These are phyloP conservation scores for Furcula furcula DNA, from an alignment of 2,888 invertebrate species.

Conservation along the genomic window DNA sequence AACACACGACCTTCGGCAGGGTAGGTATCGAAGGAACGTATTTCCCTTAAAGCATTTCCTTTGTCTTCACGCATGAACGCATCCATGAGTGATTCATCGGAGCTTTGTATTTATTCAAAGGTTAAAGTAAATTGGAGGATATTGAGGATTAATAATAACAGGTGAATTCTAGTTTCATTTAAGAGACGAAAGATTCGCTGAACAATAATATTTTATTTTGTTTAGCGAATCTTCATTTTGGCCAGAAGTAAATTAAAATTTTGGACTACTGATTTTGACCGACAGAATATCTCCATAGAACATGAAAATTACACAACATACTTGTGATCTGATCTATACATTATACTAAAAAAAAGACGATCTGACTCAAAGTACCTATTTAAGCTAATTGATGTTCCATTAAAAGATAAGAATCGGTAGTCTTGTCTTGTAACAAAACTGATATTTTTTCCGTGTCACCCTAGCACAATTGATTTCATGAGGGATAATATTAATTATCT, in stretches of 20 bases:
- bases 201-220: too few species aligned
- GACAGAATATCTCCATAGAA: too few species aligned
- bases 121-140: constrained; percentile 1
- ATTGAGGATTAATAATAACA: neutral
- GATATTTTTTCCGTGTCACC: neutral
- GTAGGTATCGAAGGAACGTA: neutral
- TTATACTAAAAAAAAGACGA: too few species aligned
- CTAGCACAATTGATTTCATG: constrained; percentile 7
- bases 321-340: too few species aligned
- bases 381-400: neutral
- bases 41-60: constrained; percentile 41
- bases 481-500: constrained; percentile 14
- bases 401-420: too few species aligned
- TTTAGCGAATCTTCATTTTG: too few species aligned
- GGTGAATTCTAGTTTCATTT: neutral
- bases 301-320: too few species aligned
- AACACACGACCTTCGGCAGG: constrained; percentile 43
- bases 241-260: too few species aligned
- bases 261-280: too few species aligned
- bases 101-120: constrained; percentile 11
- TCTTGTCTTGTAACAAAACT: neutral
- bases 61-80: constrained; percentile 39
- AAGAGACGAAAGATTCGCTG: too few species aligned
- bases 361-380: too few species aligned
- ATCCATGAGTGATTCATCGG: constrained; percentile 5